Base-by-base conservation (phyloP, 2,888 invertebrate species). In the Drosophila picticornis region DNA sequence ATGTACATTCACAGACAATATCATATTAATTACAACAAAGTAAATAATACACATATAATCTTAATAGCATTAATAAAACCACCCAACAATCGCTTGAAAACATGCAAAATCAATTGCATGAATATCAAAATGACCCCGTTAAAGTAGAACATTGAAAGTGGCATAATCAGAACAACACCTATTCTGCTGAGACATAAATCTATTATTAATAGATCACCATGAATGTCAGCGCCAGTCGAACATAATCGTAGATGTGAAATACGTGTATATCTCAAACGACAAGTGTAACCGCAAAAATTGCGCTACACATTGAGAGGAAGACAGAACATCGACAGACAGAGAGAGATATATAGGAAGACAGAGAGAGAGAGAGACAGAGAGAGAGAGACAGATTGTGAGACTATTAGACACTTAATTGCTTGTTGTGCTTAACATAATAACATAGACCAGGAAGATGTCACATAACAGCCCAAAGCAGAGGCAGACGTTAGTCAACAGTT, bases 351-450 rank as follows among this genome's bases (percentile, higher is more conserved):
- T 13, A 25, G 10, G 10, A 4, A 50, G 16, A 25, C 2, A 46
- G 2, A 48, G 25, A 25, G 4, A 4, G 25, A 27, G 16, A 34
- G 22, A 50, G 34, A 7, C 27, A 4, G 2, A 25, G 4, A 3
- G 1, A 19, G 34, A 10, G n/a, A 19, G 50, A 56, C 46, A 60
- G 56, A 58, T 62, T 55, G 32, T 52, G 53, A 53, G 59, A 67
- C 68, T 79, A 65, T 60, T 70, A 81, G 81, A 75, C 77, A 81
- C 72, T 68, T 90, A 90, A 90, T 87, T 85, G 87, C 74, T 84
- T 88, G 90, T 90, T 88, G 77, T 87, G 75, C 73, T 83, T 77
- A 90, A 84, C 87, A 88, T 88, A 88, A 86, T 88, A 86, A 90
- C 71, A 29, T 2, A 48, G 68, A 46, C 27, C 53, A 34, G 22